Evolutionary conservation across 2,113 vertebrate species (phyloP).

Genomic region (Brevimyrus niger): DNA sequence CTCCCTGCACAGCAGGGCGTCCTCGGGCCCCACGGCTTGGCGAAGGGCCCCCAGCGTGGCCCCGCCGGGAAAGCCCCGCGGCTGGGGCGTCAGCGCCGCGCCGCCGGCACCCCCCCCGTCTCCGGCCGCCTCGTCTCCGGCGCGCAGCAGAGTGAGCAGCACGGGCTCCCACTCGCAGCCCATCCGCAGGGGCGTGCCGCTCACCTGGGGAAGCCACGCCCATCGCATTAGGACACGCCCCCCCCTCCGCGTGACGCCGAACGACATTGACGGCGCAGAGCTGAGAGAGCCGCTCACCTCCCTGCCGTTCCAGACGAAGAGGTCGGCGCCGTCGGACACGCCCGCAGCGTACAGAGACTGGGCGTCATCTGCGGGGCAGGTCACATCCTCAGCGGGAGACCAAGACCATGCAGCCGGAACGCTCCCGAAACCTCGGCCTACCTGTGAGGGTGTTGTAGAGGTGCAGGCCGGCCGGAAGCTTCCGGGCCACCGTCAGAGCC

Average conservation of each 20-base stretch:
- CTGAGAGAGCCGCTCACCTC: constrained; percentile 62
- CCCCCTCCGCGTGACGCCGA: neutral
- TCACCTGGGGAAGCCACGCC: constrained; percentile 60
- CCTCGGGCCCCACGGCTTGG: constrained; percentile 51
- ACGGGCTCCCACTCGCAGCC: constrained; percentile 77
- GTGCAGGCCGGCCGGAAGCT: constrained; percentile 83
- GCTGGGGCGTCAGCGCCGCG: constrained; percentile 45
- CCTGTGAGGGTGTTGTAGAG: constrained; percentile 75
- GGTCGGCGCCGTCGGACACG: constrained; percentile 65
- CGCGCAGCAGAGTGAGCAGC: constrained; percentile 69
- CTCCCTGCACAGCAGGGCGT: constrained; percentile 60
- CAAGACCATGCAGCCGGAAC: neutral
- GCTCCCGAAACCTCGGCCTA: constrained; percentile 37
- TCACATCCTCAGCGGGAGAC: neutral
- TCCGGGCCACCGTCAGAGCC: constrained; percentile 76
- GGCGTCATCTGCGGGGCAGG: constrained; percentile 65
- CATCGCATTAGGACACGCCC: neutral
- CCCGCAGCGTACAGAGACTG: constrained; percentile 62
- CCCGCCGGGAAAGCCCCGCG: constrained; percentile 51
- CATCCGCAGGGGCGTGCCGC: constrained; percentile 57
- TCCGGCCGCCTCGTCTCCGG: constrained; percentile 38
- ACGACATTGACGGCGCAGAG: neutral
- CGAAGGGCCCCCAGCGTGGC: constrained; percentile 46
- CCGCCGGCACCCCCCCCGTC: constrained; percentile 27
- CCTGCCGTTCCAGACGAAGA: constrained; percentile 90